Evolutionary conservation across 2,113 vertebrate genomes (phyloP).

Genomic region (Riparia riparia): DNA sequence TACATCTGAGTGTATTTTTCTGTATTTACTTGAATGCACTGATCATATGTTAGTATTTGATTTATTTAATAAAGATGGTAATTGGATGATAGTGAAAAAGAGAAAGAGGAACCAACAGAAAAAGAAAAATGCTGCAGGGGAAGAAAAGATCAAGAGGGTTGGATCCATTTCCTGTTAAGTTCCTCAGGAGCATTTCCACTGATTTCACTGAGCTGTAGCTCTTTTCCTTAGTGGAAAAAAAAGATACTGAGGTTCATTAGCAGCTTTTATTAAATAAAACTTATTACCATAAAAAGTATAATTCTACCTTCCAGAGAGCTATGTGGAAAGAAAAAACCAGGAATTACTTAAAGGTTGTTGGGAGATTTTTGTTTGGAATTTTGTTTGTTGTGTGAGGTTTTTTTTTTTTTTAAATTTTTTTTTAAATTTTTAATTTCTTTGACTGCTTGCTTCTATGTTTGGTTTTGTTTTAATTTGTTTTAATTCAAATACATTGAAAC

Average conservation of each 20-base stretch:
- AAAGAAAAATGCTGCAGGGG: neutral
- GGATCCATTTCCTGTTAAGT: neutral
- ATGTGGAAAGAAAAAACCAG: neutral
- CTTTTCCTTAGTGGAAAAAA: neutral
- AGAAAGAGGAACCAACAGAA: neutral
- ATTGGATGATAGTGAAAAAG: neutral
- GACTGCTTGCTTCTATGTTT: neutral
- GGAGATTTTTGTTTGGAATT: neutral
- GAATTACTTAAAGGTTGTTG: neutral
- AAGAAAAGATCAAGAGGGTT: neutral
- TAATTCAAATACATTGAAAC: neutral
- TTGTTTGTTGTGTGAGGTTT: neutral
- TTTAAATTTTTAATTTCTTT: neutral
- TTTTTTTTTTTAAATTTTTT: too few relatives aligned
- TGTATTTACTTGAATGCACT: neutral
- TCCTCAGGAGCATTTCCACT: neutral
- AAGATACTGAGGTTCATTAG: neutral
- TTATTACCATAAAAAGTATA: neutral
- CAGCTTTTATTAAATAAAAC: neutral
- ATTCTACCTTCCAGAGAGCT: neutral
- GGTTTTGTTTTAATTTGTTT: neutral
- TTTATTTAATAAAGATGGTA: neutral
- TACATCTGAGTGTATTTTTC: neutral
- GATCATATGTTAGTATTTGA: neutral
- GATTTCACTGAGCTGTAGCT: neutral